Conservation (phyloP, 1,140 invertebrate species). For the Drosophila aff. region DNA sequence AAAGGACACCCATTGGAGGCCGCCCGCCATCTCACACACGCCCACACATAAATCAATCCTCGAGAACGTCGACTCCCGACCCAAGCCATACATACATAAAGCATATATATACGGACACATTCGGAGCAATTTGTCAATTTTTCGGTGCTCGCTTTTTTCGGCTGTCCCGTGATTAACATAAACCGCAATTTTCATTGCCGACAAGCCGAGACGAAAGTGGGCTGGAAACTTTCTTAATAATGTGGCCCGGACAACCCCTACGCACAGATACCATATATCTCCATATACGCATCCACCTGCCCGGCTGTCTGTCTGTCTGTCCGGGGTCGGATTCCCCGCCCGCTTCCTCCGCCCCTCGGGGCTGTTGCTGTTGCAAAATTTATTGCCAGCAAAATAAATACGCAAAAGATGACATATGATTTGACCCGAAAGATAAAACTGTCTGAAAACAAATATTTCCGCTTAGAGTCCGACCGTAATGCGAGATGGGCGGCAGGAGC, state of each 20-base stretch:
- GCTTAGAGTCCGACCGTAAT: constrained; percentile 48
- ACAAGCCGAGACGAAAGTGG: constrained; percentile 40
- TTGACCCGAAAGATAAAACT: constrained; percentile 77
- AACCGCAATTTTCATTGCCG: constrained; percentile 69
- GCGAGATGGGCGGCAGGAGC: constrained; percentile 5
- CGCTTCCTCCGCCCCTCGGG: neutral
- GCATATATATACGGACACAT: constrained; percentile 34
- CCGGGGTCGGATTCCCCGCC: constrained; percentile 9
- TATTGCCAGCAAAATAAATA: constrained; percentile 73
- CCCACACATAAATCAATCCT: constrained; percentile 71
- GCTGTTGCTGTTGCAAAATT: constrained; percentile 66
- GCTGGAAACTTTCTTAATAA: constrained; percentile 74
- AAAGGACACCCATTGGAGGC: constrained; percentile 11
- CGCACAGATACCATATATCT: constrained; percentile 42
- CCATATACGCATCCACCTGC: constrained; percentile 58
- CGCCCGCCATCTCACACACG: constrained; percentile 20
- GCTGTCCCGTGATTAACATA: constrained; percentile 74
- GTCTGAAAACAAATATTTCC: constrained; percentile 78
- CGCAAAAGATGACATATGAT: constrained; percentile 83
- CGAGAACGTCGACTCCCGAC: constrained; percentile 6
- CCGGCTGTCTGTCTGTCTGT: constrained; percentile 3
- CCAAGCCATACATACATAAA: neutral
- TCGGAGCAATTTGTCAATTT: constrained; percentile 75
- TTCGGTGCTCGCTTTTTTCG: constrained; percentile 48
- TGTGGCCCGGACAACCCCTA: constrained; percentile 42